phyloP scores from a whole-genome alignment of 2,888 invertebrate genomes.

The Spodoptera littoralis region DNA sequence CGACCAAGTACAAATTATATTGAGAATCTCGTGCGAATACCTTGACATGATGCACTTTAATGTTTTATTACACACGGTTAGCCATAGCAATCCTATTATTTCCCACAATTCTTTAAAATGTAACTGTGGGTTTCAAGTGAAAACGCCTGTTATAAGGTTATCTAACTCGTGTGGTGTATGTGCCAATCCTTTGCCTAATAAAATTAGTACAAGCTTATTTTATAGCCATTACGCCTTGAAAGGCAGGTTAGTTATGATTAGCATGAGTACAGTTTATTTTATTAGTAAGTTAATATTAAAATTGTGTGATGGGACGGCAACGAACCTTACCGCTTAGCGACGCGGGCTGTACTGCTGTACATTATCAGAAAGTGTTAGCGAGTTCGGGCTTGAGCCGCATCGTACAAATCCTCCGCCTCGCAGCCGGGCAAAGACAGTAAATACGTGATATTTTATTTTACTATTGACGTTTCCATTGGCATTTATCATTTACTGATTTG shows the following conservation, averaged over 20 bases:
- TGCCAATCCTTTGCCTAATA: slow-evolving; percentile 3
- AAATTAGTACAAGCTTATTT: slow-evolving; percentile 11
- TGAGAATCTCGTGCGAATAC: not conserved
- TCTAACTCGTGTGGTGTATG: not conserved
- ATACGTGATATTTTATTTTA: slow-evolving; percentile 67
- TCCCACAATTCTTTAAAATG: not conserved
- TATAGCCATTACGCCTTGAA: not conserved
- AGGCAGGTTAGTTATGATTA: slow-evolving; percentile 3
- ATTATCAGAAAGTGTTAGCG: slow-evolving; percentile 4
- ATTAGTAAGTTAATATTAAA: slow-evolving; percentile 19
- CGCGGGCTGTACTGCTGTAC: not conserved
- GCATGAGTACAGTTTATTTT: slow-evolving; percentile 10
- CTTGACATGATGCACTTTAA: too few relatives aligned
- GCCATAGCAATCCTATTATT: not conserved
- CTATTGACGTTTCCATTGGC: slow-evolving; percentile 69
- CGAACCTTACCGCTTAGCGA: slow-evolving; percentile 6
- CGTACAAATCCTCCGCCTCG: slow-evolving; percentile 49
- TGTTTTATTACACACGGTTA: not conserved
- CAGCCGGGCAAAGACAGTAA: slow-evolving; percentile 51
- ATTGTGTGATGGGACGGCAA: slow-evolving; percentile 18
- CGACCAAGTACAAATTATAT: slow-evolving; percentile 3
- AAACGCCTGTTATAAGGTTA: not conserved
- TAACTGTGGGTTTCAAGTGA: not conserved
- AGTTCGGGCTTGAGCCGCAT: slow-evolving; percentile 35
- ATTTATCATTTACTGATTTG: slow-evolving; percentile 71